Base-by-base conservation (phyloP, 2,888 invertebrate species). In the Tromatobia lineatoria region DNA sequence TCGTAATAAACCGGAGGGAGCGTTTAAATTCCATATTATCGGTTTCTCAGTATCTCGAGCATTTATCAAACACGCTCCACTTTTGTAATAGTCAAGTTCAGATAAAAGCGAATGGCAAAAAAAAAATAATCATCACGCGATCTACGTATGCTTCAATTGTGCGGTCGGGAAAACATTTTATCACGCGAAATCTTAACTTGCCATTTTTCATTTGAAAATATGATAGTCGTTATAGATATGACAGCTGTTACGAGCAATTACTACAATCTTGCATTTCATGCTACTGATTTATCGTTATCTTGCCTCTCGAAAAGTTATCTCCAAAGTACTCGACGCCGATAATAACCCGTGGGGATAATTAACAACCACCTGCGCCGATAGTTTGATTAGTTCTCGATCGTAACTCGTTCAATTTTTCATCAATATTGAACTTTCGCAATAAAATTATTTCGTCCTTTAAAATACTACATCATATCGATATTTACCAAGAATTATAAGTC, bases 271-370 rank as follows among this genome's bases (percentile, higher is more conserved):
- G 61, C 61, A 20, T 8, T 64, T 38, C 20, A 64, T 15, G 61
- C 6, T 20, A 18, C 38, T 64, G 61, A 42, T 38, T 64, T 29
- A 59, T 59, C 38, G 61, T 13, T 64, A 64, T 42, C 61, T 38
- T 20, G n/a, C 10, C 38, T 18, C 38, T 18, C 23, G 25, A 47
- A 6, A 7, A 66, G 6, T 42, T 20, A 66, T 66, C 42, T 4
- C 20, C 0, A 18, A 15, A n/a, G 29, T 8, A 2, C n/a, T n/a
- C n/a, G 23, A 11, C 13, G 11, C 20, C 11, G 59, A 59, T 59
- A 61, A 29, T 34, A 34, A 34, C 34, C 2, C 61, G 34, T 11
- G 34, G 29, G 45, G 20, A 45, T 66, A 42, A 66, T 66, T 66
- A 42, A 11, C 45, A 66, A 66, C 45, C 66, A 23, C 15, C 38